Percentiles rank a stretch among this genome's conserved stretches.
Evolutionary conservation across 1,140 invertebrate genomes (phyloP).

Genomic region (Colletes gigas): DNA sequence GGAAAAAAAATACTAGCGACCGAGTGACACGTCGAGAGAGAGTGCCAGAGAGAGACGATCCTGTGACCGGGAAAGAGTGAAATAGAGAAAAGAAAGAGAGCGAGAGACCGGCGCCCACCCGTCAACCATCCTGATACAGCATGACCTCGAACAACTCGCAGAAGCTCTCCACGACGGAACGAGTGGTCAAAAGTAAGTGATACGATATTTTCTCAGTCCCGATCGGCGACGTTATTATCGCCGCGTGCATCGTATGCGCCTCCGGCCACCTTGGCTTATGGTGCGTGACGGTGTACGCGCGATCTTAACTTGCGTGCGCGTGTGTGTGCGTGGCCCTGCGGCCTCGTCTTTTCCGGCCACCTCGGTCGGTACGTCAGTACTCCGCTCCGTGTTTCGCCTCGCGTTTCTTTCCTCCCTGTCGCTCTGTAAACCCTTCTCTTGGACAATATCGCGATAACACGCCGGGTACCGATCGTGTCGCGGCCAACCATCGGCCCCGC

Average conservation of each 20-base stretch:
- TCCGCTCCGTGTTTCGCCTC: constrained; percentile 13
- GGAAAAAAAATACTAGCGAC: constrained; percentile 13
- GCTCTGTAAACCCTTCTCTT: not conserved
- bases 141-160: constrained; percentile 84
- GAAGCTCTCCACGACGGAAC: constrained; percentile 87
- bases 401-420: not conserved
- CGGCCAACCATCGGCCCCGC: not conserved
- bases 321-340: constrained; percentile 33
- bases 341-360: constrained; percentile 50
- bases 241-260: not conserved
- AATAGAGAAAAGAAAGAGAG: constrained; percentile 34
- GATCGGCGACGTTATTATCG: not conserved
- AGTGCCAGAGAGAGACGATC: constrained; percentile 33
- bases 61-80: constrained; percentile 41
- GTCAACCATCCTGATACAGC: constrained; percentile 73
- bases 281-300: constrained; percentile 14
- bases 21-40: constrained; percentile 28
- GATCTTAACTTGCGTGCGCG: constrained; percentile 20
- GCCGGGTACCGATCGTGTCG: not conserved
- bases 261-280: not conserved
- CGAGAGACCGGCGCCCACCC: constrained; percentile 61
- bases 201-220: constrained; percentile 4
- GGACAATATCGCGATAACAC: not conserved
- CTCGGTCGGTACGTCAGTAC: constrained; percentile 67
- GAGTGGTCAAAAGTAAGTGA: constrained; percentile 88